Percentiles rank a stretch among this genome's conserved stretches.
Conservation (phyloP, 2,888 invertebrate genomes). For the Ernsta delagoae region DNA sequence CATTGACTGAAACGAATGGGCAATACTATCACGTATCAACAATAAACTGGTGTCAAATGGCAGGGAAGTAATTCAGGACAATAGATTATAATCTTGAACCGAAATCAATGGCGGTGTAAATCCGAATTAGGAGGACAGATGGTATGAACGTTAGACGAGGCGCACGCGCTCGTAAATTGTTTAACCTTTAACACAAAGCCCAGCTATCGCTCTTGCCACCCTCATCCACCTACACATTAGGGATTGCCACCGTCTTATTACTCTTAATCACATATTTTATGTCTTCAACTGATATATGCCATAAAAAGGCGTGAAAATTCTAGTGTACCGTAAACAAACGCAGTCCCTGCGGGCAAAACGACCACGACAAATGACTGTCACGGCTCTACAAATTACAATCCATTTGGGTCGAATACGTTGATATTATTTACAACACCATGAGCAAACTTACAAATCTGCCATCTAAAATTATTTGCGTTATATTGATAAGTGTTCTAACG, state of each 20-base stretch:
- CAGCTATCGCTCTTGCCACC: constrained; percentile 43
- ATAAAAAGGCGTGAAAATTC: constrained; percentile 42
- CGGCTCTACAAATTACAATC: constrained; percentile 24
- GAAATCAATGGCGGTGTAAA: constrained; percentile 57
- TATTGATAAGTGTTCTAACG: constrained; percentile 12
- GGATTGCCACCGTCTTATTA: constrained; percentile 27
- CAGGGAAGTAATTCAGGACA: constrained; percentile 60
- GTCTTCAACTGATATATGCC: constrained; percentile 40
- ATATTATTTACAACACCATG: constrained; percentile 18
- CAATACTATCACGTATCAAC: constrained; percentile 60
- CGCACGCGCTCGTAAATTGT: constrained; percentile 68
- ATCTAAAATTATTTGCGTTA: not conserved
- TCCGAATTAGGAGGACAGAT: constrained; percentile 69
- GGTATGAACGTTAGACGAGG: constrained; percentile 46
- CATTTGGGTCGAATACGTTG: constrained; percentile 21
- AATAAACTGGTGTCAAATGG: constrained; percentile 36
- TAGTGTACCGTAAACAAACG: constrained; percentile 39
- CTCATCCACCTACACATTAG: constrained; percentile 35
- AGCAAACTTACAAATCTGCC: not conserved
- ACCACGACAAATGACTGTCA: constrained; percentile 18
- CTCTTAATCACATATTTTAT: constrained; percentile 40
- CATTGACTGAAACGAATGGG: constrained; percentile 30
- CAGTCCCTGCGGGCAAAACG: constrained; percentile 42
- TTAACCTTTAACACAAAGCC: constrained; percentile 59
- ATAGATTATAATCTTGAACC: constrained; percentile 64